Evolutionary conservation across 1,140 invertebrate genomes (phyloP).

Genomic region (Artemia franciscana): DNA sequence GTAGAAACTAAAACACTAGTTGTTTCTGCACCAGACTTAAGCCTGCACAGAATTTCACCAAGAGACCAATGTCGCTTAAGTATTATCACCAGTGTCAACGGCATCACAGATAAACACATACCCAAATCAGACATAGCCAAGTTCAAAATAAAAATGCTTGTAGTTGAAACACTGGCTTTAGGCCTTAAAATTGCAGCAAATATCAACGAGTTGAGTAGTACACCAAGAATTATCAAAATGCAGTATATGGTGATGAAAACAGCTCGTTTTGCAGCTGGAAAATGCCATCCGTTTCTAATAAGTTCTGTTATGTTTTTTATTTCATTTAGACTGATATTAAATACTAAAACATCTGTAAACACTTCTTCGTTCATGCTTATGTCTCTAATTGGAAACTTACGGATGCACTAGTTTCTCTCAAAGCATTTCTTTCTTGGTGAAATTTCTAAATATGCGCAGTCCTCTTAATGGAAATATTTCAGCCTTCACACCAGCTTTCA

Average conservation of each 20-base stretch:
- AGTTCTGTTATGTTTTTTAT: neutral
- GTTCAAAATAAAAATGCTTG: constrained; percentile 1
- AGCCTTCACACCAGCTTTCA: too few species aligned
- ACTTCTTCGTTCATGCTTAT: too few species aligned
- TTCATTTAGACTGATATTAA: neutral
- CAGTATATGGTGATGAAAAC: neutral
- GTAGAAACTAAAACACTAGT: constrained; percentile 3
- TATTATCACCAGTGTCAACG: constrained; percentile 1
- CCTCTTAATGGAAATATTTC: too few species aligned
- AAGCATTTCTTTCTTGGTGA: too few species aligned
- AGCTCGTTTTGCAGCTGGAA: neutral
- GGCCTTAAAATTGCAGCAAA: neutral
- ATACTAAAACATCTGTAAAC: too few species aligned
- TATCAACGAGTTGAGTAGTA: neutral
- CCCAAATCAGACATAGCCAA: neutral
- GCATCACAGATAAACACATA: constrained; percentile 3
- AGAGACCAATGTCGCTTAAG: neutral
- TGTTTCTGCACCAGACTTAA: neutral
- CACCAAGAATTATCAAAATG: neutral
- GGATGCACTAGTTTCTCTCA: too few species aligned
- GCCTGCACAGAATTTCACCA: constrained; percentile 1
- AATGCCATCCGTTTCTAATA: neutral
- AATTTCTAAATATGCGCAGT: too few species aligned
- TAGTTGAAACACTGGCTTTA: neutral
- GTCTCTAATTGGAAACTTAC: too few species aligned